These are phyloP conservation scores for Arrhopalites spinosus DNA, from an alignment of 2,888 invertebrate species.

Conservation along the genomic window DNA sequence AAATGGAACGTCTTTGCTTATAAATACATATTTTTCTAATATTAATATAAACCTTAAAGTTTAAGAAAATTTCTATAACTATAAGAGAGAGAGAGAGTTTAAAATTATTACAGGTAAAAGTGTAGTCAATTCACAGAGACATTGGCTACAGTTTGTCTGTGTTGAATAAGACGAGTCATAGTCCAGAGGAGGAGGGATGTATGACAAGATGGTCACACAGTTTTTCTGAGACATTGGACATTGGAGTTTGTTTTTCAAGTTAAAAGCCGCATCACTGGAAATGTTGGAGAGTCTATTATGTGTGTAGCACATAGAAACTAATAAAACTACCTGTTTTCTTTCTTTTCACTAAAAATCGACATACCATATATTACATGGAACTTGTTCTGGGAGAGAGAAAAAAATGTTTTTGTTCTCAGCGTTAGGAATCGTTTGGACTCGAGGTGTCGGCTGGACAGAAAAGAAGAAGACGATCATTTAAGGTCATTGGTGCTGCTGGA, in stretches of 20 bases:
- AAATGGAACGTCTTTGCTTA: slow-evolving; percentile 1
- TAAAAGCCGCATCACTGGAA: not conserved
- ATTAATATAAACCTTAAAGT: too few relatives aligned
- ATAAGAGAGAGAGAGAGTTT: not conserved
- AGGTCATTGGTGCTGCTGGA: slow-evolving; percentile 39
- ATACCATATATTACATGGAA: not conserved
- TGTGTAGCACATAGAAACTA: not conserved
- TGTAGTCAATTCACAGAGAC: too few relatives aligned
- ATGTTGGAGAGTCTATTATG: not conserved
- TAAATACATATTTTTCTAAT: too few relatives aligned
- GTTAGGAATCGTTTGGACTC: not conserved
- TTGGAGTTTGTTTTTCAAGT: too few relatives aligned
- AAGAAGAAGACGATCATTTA: slow-evolving; percentile 37
- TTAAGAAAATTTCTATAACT: too few relatives aligned
- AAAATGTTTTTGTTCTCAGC: slow-evolving; percentile 7
- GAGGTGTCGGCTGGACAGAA: slow-evolving; percentile 36
- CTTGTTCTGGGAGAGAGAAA: not conserved
- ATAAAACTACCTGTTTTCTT: slow-evolving; percentile 31
- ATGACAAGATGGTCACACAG: too few relatives aligned
- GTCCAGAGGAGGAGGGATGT: too few relatives aligned
- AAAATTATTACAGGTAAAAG: not conserved
- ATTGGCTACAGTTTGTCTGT: slow-evolving; percentile 10
- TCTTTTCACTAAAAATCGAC: slow-evolving; percentile 5
- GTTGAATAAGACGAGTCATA: too few relatives aligned
- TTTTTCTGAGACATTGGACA: too few relatives aligned